phyloP scores from a whole-genome alignment of 2,888 invertebrate species.

The Atherix ibis region DNA sequence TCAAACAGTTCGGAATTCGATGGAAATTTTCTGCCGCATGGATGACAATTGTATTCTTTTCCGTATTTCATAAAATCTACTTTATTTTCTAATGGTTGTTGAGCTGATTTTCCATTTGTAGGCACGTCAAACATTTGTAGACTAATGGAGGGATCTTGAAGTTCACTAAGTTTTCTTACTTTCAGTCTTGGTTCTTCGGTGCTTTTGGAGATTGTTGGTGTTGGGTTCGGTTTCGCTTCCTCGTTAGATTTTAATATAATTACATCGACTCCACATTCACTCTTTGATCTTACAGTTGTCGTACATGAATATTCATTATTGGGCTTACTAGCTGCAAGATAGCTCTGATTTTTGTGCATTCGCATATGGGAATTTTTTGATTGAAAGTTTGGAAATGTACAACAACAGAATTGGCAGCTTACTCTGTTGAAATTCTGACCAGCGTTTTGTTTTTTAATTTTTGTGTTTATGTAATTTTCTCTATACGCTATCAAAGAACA shows the following conservation, averaged over 20 bases:
- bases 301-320: neutral
- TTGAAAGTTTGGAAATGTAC: slow-evolving; percentile 18
- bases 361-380: slow-evolving; percentile 24
- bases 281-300: neutral
- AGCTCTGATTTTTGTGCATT: slow-evolving; percentile 16
- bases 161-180: slow-evolving; percentile 10
- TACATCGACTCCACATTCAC: neutral
- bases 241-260: neutral
- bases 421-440: neutral
- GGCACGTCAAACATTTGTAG: neutral
- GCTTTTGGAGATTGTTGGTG: neutral
- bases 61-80: slow-evolving; percentile 14
- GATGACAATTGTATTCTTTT: slow-evolving; percentile 15
- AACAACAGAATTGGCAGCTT: slow-evolving; percentile 17
- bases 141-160: slow-evolving; percentile 6
- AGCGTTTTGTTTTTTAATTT: neutral
- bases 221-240: neutral
- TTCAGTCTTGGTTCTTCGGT: slow-evolving; percentile 5
- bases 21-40: slow-evolving; percentile 15
- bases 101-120: neutral
- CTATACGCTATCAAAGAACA: neutral
- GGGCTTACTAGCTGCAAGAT: neutral
- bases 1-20: slow-evolving; percentile 16
- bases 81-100: neutral
- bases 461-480: slow-evolving; percentile 1